phyloP scores from a whole-genome alignment of 2,888 invertebrate genomes.

The Mesodorylaimus sp. region DNA sequence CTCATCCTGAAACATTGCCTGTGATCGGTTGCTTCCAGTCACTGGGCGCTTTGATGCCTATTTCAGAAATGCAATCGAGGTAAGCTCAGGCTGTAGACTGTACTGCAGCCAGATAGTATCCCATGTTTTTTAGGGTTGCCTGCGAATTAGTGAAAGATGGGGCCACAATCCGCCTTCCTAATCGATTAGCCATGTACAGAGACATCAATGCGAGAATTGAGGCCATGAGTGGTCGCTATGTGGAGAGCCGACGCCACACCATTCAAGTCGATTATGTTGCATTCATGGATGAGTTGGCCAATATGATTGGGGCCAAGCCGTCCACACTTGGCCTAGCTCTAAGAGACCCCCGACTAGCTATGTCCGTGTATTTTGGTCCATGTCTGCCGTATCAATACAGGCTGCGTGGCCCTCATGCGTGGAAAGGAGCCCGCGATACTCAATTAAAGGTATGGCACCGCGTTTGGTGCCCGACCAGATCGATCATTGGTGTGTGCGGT shows the following conservation, averaged over 20 bases:
- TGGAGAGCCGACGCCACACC: conserved; percentile 29
- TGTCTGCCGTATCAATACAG: conserved; percentile 31
- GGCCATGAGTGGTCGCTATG: no score
- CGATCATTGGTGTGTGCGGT: no score
- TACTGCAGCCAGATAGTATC: no score
- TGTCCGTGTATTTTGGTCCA: conserved; percentile 25
- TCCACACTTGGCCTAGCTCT: conserved; percentile 24
- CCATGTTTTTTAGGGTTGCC: no score
- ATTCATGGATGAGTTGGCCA: conserved; percentile 36
- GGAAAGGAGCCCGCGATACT: conserved; percentile 34
- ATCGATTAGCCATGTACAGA: no score
- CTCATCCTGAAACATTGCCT: conserved; percentile 17
- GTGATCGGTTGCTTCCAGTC: conserved; percentile 33
- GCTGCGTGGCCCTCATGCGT: conserved; percentile 31
- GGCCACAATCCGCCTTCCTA: no score
- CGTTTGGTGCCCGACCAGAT: not conserved
- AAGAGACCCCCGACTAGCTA: conserved; percentile 21
- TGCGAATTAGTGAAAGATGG: no score
- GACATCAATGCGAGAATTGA: no score
- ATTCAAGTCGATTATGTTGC: conserved; percentile 31
- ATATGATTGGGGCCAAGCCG: conserved; percentile 32
- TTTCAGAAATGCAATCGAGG: conserved; percentile 35
- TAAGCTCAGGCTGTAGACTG: no score
- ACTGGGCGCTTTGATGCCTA: conserved; percentile 35
- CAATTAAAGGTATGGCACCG: conserved; percentile 24